Conservation (phyloP, 2,797 vertebrate species). For the Chanos chanos region DNA sequence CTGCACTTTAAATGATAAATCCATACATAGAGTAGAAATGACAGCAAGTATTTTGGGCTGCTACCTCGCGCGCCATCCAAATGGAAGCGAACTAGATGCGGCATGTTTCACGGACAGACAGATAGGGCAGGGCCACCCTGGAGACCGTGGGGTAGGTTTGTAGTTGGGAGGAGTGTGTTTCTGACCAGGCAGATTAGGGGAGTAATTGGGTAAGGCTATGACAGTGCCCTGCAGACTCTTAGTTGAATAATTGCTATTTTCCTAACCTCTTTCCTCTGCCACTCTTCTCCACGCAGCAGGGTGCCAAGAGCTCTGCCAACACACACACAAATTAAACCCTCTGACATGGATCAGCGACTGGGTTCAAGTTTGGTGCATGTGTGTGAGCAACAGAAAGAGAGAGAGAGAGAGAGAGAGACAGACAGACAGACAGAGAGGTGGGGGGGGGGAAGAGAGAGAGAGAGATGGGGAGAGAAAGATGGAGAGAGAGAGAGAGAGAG, state of each 20-base stretch:
- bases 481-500: not conserved
- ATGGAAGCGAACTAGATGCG: conserved; percentile 21
- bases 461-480: conserved; percentile 5
- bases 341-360: conserved; percentile 58
- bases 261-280: conserved; percentile 61
- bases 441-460: not conserved
- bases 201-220: too few relatives aligned
- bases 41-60: conserved; percentile 18
- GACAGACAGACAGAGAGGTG: not conserved
- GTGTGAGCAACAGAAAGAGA: conserved; percentile 14
- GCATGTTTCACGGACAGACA: not conserved
- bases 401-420: not conserved
- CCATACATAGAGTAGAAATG: conserved; percentile 3
- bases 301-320: conserved; percentile 55
- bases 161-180: not conserved
- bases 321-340: conserved; percentile 68
- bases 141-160: not conserved
- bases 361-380: conserved; percentile 11
- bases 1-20: not conserved
- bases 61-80: conserved; percentile 8
- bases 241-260: conserved; percentile 40
- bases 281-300: conserved; percentile 57
- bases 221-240: conserved; percentile 13
- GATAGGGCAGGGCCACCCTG: not conserved
- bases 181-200: not conserved